These are phyloP conservation scores for Gila robusta DNA, from an alignment of 2,797 vertebrate species.

Conservation along the genomic window DNA sequence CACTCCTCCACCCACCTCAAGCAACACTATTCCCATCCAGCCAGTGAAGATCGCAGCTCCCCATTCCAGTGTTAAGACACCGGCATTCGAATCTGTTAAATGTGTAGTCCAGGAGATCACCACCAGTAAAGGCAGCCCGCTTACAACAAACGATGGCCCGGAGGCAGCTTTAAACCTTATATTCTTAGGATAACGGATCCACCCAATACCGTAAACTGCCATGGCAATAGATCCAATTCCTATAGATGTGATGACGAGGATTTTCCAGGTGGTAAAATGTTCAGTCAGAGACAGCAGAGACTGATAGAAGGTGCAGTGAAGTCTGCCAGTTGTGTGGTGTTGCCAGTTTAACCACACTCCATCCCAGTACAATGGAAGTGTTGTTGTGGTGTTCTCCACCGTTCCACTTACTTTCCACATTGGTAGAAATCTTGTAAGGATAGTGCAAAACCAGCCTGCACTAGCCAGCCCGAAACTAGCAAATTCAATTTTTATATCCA, in stretches of 20 bases:
- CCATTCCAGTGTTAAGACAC: constrained; percentile 83
- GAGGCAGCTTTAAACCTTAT: constrained; percentile 83
- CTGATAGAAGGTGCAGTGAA: constrained; percentile 93
- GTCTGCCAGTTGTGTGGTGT: constrained; percentile 89
- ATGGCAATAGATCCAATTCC: constrained; percentile 79
- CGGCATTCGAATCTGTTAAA: constrained; percentile 75
- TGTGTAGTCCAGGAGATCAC: constrained; percentile 91
- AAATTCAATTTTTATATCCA: constrained; percentile 73
- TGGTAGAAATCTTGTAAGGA: constrained; percentile 87
- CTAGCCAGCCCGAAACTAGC: constrained; percentile 75
- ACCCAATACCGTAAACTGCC: constrained; percentile 77
- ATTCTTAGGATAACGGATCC: constrained; percentile 77
- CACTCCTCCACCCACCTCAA: constrained; percentile 81
- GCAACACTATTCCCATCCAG: constrained; percentile 84
- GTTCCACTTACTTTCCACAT: constrained; percentile 92
- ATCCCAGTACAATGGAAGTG: constrained; percentile 92
- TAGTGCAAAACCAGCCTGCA: constrained; percentile 87
- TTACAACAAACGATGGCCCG: constrained; percentile 82
- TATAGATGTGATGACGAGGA: constrained; percentile 82
- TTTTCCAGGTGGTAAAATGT: constrained; percentile 87
- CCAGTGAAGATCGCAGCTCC: constrained; percentile 88
- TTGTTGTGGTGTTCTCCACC: constrained; percentile 87
- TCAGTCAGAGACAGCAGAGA: constrained; percentile 87
- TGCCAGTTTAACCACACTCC: constrained; percentile 96
- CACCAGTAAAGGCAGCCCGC: constrained; percentile 84